Evolutionary conservation across 2,888 invertebrate genomes (phyloP).

Genomic region (Anthophora plumipes): DNA sequence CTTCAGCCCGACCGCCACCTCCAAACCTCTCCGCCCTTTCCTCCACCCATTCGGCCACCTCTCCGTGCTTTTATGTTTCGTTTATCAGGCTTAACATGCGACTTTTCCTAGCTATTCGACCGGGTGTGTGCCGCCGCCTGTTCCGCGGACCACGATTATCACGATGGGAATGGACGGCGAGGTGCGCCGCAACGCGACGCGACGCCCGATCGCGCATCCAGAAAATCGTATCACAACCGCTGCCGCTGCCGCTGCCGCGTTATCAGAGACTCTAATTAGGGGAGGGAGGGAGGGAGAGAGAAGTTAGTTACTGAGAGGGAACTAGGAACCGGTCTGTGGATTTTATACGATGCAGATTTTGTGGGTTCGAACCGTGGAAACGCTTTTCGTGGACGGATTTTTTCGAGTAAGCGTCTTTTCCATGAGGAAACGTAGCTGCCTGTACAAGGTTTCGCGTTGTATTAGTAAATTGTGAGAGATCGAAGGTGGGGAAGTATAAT

Average conservation of each 20-base stretch:
- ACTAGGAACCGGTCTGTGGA: not conserved
- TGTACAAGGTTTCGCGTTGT: too few species aligned
- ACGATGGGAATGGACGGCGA: slow-evolving; percentile 43
- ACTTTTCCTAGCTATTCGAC: slow-evolving; percentile 78
- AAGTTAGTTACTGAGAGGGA: not conserved
- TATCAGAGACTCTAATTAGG: not conserved
- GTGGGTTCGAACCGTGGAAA: not conserved
- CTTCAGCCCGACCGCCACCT: slow-evolving; percentile 42
- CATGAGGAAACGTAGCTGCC: too few species aligned
- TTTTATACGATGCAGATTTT: not conserved
- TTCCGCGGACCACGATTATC: slow-evolving; percentile 61
- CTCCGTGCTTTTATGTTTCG: slow-evolving; percentile 79
- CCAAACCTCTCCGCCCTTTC: slow-evolving; percentile 33
- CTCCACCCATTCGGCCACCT: slow-evolving; percentile 55
- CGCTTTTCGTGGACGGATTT: too few species aligned
- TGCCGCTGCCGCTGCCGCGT: too few species aligned
- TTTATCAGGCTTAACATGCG: slow-evolving; percentile 82
- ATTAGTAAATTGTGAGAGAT: too few species aligned
- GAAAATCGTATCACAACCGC: slow-evolving; percentile 23
- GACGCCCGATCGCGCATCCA: slow-evolving; percentile 13
- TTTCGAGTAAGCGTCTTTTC: too few species aligned
- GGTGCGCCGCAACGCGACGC: slow-evolving; percentile 3
- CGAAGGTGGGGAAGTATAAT: too few species aligned
- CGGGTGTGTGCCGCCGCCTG: slow-evolving; percentile 52
- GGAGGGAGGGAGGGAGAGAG: too few species aligned